Percentiles rank a stretch among this genome's conserved stretches.
phyloP scores from a whole-genome alignment of 2,888 invertebrate species.

The Mayetiola destructor region DNA sequence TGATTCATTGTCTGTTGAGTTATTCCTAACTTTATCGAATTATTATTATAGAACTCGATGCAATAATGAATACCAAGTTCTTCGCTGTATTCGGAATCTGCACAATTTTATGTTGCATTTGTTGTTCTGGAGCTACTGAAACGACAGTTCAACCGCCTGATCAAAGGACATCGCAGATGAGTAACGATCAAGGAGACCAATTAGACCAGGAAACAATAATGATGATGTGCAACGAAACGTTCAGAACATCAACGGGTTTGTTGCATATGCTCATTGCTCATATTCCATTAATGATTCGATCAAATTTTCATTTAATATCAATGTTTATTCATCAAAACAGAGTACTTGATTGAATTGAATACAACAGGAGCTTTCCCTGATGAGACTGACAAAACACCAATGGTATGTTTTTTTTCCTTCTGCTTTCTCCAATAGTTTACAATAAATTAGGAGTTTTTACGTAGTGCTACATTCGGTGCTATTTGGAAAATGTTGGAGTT shows the following conservation, averaged over 20 bases:
- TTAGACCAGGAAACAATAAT: not conserved
- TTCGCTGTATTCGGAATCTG: not conserved
- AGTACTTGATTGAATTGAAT: constrained; percentile 33
- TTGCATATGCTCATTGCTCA: not conserved
- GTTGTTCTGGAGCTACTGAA: not conserved
- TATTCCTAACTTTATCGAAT: too few species aligned
- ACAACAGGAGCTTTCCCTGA: constrained; percentile 38
- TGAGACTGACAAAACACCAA: constrained; percentile 37
- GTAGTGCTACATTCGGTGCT: constrained; percentile 42
- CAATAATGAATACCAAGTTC: too few species aligned
- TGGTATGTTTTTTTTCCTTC: constrained; percentile 25
- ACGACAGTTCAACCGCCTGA: not conserved
- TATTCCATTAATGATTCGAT: not conserved
- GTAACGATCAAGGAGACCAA: not conserved
- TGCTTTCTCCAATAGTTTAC: not conserved
- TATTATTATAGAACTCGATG: too few species aligned
- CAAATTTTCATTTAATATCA: not conserved
- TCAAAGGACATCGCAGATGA: too few species aligned
- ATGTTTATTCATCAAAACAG: constrained; percentile 22
- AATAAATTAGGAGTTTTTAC: constrained; percentile 13
- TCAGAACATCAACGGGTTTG: not conserved
- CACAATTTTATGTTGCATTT: not conserved
- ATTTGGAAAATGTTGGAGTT: constrained; percentile 37
- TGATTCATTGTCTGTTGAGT: too few species aligned
- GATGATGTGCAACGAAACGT: constrained; percentile 1